These are phyloP conservation scores for Heliconius cydno DNA, from an alignment of 2,888 invertebrate species.

Conservation along the genomic window DNA sequence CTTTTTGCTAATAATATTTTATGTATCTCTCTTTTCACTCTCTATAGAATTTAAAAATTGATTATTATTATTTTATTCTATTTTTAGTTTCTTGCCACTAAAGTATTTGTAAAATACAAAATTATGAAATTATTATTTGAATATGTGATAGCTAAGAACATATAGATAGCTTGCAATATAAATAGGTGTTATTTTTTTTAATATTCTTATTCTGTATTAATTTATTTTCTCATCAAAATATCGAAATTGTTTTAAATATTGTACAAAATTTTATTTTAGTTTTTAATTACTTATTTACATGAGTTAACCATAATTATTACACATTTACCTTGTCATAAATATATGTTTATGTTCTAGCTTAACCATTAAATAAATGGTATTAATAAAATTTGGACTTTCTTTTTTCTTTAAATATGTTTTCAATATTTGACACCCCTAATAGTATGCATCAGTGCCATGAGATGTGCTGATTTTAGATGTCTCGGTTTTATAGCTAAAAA, in stretches of 20 bases:
- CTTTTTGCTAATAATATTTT: conserved; percentile 60
- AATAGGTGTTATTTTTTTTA: conserved; percentile 56
- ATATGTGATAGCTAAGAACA: conserved; percentile 80
- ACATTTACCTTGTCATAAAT: conserved; percentile 67
- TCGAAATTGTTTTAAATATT: conserved; percentile 53
- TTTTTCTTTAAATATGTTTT: conserved; percentile 28
- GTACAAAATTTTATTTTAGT: conserved; percentile 76
- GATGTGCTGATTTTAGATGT: too few relatives aligned
- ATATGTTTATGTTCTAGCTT: conserved; percentile 78
- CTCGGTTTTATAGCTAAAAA: too few relatives aligned
- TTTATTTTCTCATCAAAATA: conserved; percentile 59
- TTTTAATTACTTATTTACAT: conserved; percentile 70
- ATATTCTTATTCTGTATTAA: conserved; percentile 34
- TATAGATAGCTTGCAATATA: conserved; percentile 60
- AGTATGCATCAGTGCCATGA: too few relatives aligned
- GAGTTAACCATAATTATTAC: conserved; percentile 73
- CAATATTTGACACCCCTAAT: too few relatives aligned
- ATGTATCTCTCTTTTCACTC: conserved; percentile 76
- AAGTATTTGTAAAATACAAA: conserved; percentile 72
- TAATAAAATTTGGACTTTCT: conserved; percentile 57
- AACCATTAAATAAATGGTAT: conserved; percentile 80
- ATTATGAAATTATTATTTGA: conserved; percentile 70
- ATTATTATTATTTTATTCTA: conserved; percentile 60
- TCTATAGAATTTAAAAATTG: conserved; percentile 65
- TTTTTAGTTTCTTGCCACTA: conserved; percentile 80